Base-by-base conservation (phyloP, 2,888 invertebrate genomes). In the Eilema depressum region DNA sequence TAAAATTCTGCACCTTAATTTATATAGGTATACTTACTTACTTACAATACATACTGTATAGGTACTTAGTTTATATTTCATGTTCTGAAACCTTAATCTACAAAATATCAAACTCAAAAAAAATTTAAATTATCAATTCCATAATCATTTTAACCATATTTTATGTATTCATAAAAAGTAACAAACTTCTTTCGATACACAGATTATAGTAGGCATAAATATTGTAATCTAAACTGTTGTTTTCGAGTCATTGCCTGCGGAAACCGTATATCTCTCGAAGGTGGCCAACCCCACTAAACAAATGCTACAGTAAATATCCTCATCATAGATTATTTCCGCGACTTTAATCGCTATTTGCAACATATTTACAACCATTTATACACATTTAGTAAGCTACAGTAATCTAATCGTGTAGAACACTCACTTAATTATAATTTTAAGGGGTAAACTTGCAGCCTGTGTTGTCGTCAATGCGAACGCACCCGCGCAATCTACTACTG, bases 401-500 rank as follows among this genome's bases (percentile, higher is more conserved):
- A 67, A n/a, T 65, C 66, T 71, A 69, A 68, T 71, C 69, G 72
- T 74, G 61, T 65, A 63, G 68, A 75, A 63, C 67, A 37, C 66
- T 75, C 66, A 73, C 75, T 82, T 78, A 79, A 84, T 83, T 83
- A 84, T 80, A 83, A 78, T 83, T 80, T 79, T 63, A 80, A 78
- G 75, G 41, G 80, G 78, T 37, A 83, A 83, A 84, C 78, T 85
- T 83, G 81, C 75, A 75, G 75, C 76, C 78, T 66, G 77, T 75
- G 74, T 82, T 82, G 86, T 85, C 83, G 77, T 79, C 83, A 77
- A 81, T 80, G 81, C 83, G 83, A 84, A 88, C 86, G 86, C 85
- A 87, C 82, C 76, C 82, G 83, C 81, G 85, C 88, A 85, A 85
- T 87, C 82, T 85, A 85, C 86, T 86, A 82, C 89, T 89, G 85